These are phyloP conservation scores for Odontocolon sp. DNA, from an alignment of 2,888 invertebrate genomes.

Conservation along the genomic window DNA sequence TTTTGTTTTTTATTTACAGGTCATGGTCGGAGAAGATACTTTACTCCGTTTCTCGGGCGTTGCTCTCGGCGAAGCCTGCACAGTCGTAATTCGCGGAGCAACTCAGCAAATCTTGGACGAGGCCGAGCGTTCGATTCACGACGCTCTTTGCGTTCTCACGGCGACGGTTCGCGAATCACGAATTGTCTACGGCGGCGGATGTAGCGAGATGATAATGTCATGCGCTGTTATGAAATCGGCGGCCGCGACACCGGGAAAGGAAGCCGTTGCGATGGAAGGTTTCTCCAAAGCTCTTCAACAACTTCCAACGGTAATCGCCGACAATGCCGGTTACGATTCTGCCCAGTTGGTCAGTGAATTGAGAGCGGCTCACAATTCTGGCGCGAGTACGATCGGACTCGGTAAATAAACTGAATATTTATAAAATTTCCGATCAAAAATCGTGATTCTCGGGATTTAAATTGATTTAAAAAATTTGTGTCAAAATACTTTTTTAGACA, in stretches of 20 bases:
- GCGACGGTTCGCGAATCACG: slow-evolving; percentile 97
- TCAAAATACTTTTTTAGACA: no score
- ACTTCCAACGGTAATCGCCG: slow-evolving; percentile 97
- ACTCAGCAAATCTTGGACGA: slow-evolving; percentile 99
- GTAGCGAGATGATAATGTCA: slow-evolving; percentile 98
- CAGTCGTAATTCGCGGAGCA: slow-evolving; percentile 97
- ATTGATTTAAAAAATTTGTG: no score
- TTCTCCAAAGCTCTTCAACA: slow-evolving; percentile 94
- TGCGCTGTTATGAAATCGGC: slow-evolving; percentile 93
- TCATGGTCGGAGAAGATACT: slow-evolving; percentile 99
- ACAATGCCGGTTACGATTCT: slow-evolving; percentile 99
- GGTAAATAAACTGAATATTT: slow-evolving; percentile 81
- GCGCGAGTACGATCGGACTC: slow-evolving; percentile 89
- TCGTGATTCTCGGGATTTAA: neutral
- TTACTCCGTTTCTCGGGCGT: slow-evolving; percentile 97
- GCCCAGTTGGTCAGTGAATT: slow-evolving; percentile 96
- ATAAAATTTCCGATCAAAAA: neutral
- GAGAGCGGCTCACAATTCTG: slow-evolving; percentile 93
- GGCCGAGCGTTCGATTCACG: slow-evolving; percentile 98
- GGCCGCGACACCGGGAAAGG: slow-evolving; percentile 95
- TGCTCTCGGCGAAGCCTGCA: slow-evolving; percentile 97
- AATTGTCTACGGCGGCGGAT: slow-evolving; percentile 95
- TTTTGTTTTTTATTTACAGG: slow-evolving; percentile 77
- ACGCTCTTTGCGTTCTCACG: slow-evolving; percentile 97
- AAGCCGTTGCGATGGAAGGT: slow-evolving; percentile 98